Conservation (phyloP, 2,888 invertebrate species). For the Nycteola revayana region DNA sequence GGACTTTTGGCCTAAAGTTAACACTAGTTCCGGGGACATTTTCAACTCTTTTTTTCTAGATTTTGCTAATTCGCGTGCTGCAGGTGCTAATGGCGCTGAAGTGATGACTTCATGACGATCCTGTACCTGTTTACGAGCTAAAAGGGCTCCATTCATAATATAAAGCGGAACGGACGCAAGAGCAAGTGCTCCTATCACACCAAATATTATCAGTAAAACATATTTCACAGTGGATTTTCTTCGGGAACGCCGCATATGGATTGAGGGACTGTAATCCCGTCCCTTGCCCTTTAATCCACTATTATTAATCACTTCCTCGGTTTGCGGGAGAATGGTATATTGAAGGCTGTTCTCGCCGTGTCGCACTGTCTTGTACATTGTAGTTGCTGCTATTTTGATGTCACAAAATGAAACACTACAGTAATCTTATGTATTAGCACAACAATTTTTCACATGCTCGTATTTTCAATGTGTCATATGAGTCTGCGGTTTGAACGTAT, state of each 20-base stretch:
- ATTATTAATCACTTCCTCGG: slow-evolving; percentile 84
- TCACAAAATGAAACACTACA: slow-evolving; percentile 65
- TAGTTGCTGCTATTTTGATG: slow-evolving; percentile 43
- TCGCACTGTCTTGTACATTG: slow-evolving; percentile 89
- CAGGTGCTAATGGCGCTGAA: slow-evolving; percentile 48
- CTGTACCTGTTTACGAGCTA: slow-evolving; percentile 40
- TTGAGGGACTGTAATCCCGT: slow-evolving; percentile 74
- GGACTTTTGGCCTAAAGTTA: slow-evolving; percentile 46
- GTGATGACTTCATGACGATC: slow-evolving; percentile 46
- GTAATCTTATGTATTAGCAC: slow-evolving; percentile 43
- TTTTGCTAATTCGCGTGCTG: slow-evolving; percentile 54
- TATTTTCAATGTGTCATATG: slow-evolving; percentile 43
- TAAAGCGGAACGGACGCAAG: slow-evolving; percentile 62
- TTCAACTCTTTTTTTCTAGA: slow-evolving; percentile 69
- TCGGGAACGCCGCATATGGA: slow-evolving; percentile 63
- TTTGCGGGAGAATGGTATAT: slow-evolving; percentile 88
- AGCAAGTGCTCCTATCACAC: slow-evolving; percentile 56
- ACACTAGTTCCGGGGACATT: slow-evolving; percentile 48
- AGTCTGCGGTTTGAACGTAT: slow-evolving; percentile 37
- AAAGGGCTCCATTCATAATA: slow-evolving; percentile 57
- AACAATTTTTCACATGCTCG: slow-evolving; percentile 66
- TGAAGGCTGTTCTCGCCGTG: slow-evolving; percentile 89
- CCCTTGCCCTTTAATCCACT: slow-evolving; percentile 82
- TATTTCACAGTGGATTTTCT: slow-evolving; percentile 63
- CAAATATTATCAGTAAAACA: slow-evolving; percentile 59